Evolutionary conservation across 1,140 invertebrate species (phyloP).

Genomic region (Lerema accius): DNA sequence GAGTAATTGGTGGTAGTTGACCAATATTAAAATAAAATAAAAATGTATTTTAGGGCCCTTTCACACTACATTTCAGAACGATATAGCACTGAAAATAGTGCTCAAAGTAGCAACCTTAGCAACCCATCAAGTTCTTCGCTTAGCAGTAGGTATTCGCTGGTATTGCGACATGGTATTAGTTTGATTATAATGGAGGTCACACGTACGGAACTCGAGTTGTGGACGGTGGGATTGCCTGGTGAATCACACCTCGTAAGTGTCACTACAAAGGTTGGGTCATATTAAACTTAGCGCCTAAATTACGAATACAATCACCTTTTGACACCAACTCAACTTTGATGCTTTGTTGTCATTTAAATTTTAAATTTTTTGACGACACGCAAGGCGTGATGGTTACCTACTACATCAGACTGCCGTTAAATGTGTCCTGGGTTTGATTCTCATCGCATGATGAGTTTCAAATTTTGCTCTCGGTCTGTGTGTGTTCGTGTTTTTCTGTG

Average conservation of each 20-base stretch:
- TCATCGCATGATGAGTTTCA: too few relatives aligned
- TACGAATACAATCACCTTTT: slow-evolving; percentile 41
- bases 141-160: background rate
- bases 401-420: background rate
- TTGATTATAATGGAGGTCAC: slow-evolving; percentile 56
- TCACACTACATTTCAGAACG: too few relatives aligned
- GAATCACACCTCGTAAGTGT: slow-evolving; percentile 58
- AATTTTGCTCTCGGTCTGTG: too few relatives aligned
- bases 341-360: too few relatives aligned
- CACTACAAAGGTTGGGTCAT: slow-evolving; percentile 54
- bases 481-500: too few relatives aligned
- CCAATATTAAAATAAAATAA: too few relatives aligned
- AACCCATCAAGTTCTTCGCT: background rate
- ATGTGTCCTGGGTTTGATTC: too few relatives aligned
- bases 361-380: too few relatives aligned
- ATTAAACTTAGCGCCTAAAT: slow-evolving; percentile 37
- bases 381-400: background rate
- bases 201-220: slow-evolving; percentile 54
- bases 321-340: background rate
- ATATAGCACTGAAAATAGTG: too few relatives aligned
- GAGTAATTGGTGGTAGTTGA: too few relatives aligned
- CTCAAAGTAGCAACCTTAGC: too few relatives aligned
- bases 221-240: slow-evolving; percentile 66
- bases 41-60: too few relatives aligned
- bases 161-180: slow-evolving; percentile 2